Percentiles rank a stretch among this genome's conserved stretches.
phyloP scores from a whole-genome alignment of 2,888 invertebrate genomes.

The Dyspetes luteomarginatus region DNA sequence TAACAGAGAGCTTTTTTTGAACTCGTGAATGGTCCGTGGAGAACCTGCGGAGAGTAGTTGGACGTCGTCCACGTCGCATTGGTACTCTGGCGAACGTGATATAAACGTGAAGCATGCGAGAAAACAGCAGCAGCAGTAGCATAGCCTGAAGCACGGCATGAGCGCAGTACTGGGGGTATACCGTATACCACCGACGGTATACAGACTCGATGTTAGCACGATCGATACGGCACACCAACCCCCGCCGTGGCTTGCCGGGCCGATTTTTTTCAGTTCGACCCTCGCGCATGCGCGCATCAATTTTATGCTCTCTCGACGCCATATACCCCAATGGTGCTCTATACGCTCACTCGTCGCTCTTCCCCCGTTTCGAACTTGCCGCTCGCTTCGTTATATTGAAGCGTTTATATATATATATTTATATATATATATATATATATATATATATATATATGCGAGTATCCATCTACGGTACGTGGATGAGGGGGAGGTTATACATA shows the following conservation, averaged over 20 bases:
- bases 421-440: slow-evolving; percentile 1
- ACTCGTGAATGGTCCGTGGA: slow-evolving; percentile 19
- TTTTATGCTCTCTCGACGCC: slow-evolving; percentile 25
- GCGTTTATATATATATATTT: slow-evolving; percentile 57
- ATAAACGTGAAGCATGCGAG: slow-evolving; percentile 49
- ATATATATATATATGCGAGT: slow-evolving; percentile 1
- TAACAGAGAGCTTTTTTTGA: not conserved
- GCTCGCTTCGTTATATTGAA: slow-evolving; percentile 67
- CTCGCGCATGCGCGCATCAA: slow-evolving; percentile 74
- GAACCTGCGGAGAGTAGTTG: slow-evolving; percentile 50
- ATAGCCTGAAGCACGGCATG: slow-evolving; percentile 14
- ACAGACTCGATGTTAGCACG: slow-evolving; percentile 80
- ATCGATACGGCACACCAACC: slow-evolving; percentile 80
- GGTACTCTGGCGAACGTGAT: slow-evolving; percentile 69
- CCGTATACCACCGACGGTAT: slow-evolving; percentile 84
- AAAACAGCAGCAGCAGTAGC: slow-evolving; percentile 1
- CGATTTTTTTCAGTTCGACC: slow-evolving; percentile 85
- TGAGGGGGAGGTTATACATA: too few relatives aligned
- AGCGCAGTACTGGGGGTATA: slow-evolving; percentile 68
- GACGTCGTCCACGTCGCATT: slow-evolving; percentile 70
- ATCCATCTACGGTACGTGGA: too few relatives aligned
- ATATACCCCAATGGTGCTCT: slow-evolving; percentile 42
- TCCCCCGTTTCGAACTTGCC: slow-evolving; percentile 53
- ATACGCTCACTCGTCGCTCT: slow-evolving; percentile 34
- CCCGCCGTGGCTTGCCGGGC: slow-evolving; percentile 84